Percentiles rank a stretch among this genome's conserved stretches.
Conservation (phyloP, 2,797 vertebrate genomes). For the Amblyopsis hoosieri region DNA sequence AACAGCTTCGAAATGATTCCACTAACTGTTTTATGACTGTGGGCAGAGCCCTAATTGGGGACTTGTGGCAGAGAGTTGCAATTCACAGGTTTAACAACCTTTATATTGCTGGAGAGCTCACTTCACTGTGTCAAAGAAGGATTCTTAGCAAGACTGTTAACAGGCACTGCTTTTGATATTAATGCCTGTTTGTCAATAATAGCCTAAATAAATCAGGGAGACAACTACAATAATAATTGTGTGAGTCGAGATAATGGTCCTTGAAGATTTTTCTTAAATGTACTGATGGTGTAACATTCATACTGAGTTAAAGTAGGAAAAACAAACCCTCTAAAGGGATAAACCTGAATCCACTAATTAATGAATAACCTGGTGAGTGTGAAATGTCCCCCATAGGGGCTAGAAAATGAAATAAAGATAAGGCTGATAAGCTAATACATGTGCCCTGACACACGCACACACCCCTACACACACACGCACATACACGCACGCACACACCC, state of each 20-base stretch:
- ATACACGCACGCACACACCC: neutral
- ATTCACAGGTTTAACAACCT: constrained; percentile 72
- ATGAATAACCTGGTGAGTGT: constrained; percentile 6
- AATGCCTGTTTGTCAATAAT: constrained; percentile 9
- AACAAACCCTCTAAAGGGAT: neutral
- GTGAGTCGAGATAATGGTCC: neutral
- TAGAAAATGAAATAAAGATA: constrained; percentile 57
- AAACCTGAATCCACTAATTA: constrained; percentile 18
- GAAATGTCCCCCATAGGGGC: constrained; percentile 9
- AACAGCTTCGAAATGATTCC: constrained; percentile 78
- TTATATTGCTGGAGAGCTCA: constrained; percentile 47
- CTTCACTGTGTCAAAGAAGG: constrained; percentile 26
- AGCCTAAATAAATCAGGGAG: constrained; percentile 6
- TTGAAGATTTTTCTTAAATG: neutral
- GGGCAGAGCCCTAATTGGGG: constrained; percentile 81
- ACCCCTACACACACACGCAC: neutral
- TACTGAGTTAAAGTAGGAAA: too few relatives aligned
- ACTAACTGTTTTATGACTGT: constrained; percentile 82
- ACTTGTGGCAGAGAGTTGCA: constrained; percentile 69
- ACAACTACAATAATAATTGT: neutral
- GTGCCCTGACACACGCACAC: neutral
- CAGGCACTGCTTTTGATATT: constrained; percentile 11
- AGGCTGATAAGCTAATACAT: constrained; percentile 16
- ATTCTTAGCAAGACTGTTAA: constrained; percentile 11
- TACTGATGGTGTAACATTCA: neutral